Conservation (phyloP, 2,113 vertebrate genomes). For the Tapirus terrestris region DNA sequence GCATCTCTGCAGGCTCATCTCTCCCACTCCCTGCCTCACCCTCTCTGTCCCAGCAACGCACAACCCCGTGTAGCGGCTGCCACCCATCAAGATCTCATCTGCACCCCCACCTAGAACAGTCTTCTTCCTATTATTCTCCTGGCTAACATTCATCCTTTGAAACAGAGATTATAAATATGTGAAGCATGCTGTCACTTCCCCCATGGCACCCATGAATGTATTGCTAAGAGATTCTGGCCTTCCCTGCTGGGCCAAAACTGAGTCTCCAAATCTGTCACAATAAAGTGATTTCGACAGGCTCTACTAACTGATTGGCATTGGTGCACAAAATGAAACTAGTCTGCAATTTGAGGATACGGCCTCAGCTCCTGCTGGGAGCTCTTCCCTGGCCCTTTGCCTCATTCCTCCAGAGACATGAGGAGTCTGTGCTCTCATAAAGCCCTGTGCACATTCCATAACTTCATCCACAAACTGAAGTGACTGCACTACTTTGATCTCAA, state of each 20-base stretch:
- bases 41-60: neutral
- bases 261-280: neutral
- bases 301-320: neutral
- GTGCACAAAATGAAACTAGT: neutral
- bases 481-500: neutral
- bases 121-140: neutral
- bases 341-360: neutral
- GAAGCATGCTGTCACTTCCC: no score
- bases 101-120: neutral
- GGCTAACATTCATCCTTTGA: neutral
- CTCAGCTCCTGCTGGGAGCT: neutral
- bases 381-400: neutral
- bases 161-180: neutral
- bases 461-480: neutral
- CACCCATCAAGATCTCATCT: fast-evolving
- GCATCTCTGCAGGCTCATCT: neutral
- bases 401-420: neutral
- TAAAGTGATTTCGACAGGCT: neutral
- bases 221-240: neutral
- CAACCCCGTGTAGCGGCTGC: fast-evolving
- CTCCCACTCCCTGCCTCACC: neutral
- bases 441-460: neutral
- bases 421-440: neutral
- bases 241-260: neutral
- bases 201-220: neutral